phyloP scores from a whole-genome alignment of 2,888 invertebrate species.

The Ferrisia virgata region DNA sequence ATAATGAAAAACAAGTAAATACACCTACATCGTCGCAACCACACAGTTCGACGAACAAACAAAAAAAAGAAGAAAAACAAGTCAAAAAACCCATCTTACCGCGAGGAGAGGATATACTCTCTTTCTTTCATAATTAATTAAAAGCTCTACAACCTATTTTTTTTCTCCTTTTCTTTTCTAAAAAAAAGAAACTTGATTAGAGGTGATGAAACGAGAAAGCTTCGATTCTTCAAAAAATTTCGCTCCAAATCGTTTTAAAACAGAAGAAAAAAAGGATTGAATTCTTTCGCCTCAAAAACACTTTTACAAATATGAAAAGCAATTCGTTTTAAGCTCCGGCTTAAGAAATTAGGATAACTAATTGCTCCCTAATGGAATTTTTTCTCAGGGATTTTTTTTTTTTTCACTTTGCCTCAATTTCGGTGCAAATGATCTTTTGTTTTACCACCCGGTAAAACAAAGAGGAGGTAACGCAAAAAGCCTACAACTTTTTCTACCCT shows the following conservation, averaged over 20 bases:
- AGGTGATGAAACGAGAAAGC: not conserved
- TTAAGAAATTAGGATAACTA: conserved; percentile 14
- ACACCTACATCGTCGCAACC: not conserved
- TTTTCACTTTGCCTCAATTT: not conserved
- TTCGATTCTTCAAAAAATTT: not conserved
- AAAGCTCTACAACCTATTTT: not conserved
- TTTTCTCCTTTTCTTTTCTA: not conserved
- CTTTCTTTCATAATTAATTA: not conserved
- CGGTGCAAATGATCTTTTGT: conserved; percentile 17
- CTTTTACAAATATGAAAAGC: conserved; percentile 3
- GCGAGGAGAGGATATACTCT: not conserved
- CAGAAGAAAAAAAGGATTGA: not conserved
- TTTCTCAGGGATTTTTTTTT: not conserved
- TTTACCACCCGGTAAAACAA: not conserved
- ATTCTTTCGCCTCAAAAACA: not conserved
- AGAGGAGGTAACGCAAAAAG: not conserved
- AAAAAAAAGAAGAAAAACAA: too few species aligned
- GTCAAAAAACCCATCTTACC: not conserved
- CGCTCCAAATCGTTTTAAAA: not conserved
- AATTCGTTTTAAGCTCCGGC: conserved; percentile 3
- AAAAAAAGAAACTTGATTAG: conserved; percentile 1
- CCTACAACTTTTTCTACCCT: not conserved
- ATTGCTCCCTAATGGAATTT: conserved; percentile 17
- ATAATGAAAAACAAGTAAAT: too few species aligned
- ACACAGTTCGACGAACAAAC: not conserved